phyloP scores from a whole-genome alignment of 2,797 vertebrate species.

The Danio jaintianensis region DNA sequence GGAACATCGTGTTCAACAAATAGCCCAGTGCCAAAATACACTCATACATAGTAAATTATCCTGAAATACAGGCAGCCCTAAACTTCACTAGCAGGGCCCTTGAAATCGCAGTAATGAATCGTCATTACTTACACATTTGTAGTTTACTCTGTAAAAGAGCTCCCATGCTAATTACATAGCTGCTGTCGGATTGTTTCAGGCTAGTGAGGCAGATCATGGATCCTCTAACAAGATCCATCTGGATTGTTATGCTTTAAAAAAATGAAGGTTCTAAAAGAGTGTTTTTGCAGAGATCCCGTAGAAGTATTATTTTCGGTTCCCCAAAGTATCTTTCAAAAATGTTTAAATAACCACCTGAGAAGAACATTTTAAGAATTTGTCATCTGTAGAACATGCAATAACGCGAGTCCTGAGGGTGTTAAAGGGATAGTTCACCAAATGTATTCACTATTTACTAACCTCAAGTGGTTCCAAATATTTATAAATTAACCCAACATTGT shows the following conservation, averaged over 20 bases:
- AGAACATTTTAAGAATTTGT: neutral
- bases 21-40: conserved; percentile 60
- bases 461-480: no score
- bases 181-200: neutral
- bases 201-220: conserved; percentile 3
- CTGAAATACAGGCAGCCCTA: conserved; percentile 53
- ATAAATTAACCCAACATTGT: no score
- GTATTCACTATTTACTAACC: no score
- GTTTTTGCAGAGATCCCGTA: neutral
- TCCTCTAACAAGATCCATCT: neutral
- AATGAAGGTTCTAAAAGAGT: neutral
- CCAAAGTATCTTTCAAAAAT: neutral
- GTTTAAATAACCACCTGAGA: neutral
- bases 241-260: neutral
- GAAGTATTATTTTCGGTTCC: neutral
- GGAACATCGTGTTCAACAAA: conserved; percentile 66
- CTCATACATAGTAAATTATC: conserved; percentile 64
- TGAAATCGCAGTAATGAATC: conserved; percentile 43
- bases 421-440: no score
- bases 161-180: conserved; percentile 10
- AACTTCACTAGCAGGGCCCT: conserved; percentile 19
- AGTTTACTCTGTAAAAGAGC: neutral
- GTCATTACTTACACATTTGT: conserved; percentile 24
- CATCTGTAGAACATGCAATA: no score
- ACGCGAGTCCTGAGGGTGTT: no score